A percentile compares a stretch with the other conserved stretches of the same genome.
phyloP scores from a whole-genome alignment of 2,797 vertebrate species.

The Sternarchorhynchus goeldii region DNA sequence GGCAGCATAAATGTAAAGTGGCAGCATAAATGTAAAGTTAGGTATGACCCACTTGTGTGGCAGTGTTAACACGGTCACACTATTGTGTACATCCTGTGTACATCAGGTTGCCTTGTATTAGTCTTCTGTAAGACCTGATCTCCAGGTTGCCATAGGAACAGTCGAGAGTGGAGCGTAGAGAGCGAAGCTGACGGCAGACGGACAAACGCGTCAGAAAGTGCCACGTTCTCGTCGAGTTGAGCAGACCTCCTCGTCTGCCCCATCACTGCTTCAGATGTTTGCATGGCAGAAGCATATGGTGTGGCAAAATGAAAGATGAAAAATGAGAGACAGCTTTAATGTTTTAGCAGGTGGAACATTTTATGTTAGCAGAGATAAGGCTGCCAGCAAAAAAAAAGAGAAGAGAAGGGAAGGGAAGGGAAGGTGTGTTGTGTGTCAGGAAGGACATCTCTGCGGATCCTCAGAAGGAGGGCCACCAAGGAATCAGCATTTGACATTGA shows the following conservation, averaged over 20 bases:
- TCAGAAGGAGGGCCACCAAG: conserved; percentile 11
- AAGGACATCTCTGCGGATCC: conserved; percentile 4
- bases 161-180: conserved; percentile 9
- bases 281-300: conserved; percentile 10
- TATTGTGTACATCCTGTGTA: background rate
- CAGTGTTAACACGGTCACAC: conserved; percentile 15
- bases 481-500: background rate
- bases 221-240: conserved; percentile 27
- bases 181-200: conserved; percentile 23
- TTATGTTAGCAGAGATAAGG: conserved; percentile 43
- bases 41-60: conserved; percentile 22
- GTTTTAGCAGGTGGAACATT: conserved; percentile 37
- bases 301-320: conserved; percentile 5
- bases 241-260: conserved; percentile 16
- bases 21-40: conserved; percentile 33
- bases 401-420: background rate
- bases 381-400: conserved; percentile 33
- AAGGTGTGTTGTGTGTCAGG: background rate
- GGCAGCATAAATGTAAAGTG: conserved; percentile 32
- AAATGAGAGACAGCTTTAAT: conserved; percentile 35
- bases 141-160: background rate
- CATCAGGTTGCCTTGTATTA: background rate
- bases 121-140: conserved; percentile 9
- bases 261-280: conserved; percentile 10
- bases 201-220: conserved; percentile 18